These are phyloP conservation scores for Acromyrmex echinatior DNA, from an alignment of 1,140 invertebrate genomes.

Conservation along the genomic window DNA sequence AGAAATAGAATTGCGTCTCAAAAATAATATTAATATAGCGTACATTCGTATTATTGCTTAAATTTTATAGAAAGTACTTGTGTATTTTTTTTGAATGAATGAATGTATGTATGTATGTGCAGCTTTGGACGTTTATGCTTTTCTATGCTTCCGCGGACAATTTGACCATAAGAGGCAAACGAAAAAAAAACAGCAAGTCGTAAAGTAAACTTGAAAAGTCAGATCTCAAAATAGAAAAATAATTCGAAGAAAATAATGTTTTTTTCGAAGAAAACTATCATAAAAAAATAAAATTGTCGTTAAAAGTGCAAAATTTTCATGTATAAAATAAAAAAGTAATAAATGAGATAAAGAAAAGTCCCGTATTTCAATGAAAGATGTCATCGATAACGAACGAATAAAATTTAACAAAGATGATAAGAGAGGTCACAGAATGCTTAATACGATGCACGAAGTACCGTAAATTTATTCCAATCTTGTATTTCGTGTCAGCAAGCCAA, in stretches of 20 bases:
- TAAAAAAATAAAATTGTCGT: background rate
- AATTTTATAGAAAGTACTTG: conserved; percentile 30
- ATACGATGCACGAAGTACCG: conserved; percentile 75
- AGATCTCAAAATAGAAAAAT: conserved; percentile 31
- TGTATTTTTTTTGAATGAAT: background rate
- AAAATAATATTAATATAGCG: background rate
- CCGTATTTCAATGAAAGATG: background rate
- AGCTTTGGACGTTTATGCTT: background rate
- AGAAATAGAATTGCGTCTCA: conserved; percentile 1
- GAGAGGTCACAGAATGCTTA: conserved; percentile 69
- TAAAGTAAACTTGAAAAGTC: conserved; percentile 20
- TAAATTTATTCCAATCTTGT: conserved; percentile 80
- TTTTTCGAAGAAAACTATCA: background rate
- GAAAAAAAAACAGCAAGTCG: background rate
- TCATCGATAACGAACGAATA: background rate
- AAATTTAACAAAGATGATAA: conserved; percentile 16
- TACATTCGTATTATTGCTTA: background rate
- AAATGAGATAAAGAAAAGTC: background rate
- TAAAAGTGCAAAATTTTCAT: background rate
- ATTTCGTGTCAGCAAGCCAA: conserved; percentile 74
- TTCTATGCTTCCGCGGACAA: conserved; percentile 7
- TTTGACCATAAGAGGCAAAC: background rate
- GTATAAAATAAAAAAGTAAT: background rate
- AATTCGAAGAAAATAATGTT: background rate
- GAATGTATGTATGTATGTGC: background rate